These are phyloP conservation scores for Pissodes strobi DNA, from an alignment of 1,140 invertebrate species.

Conservation along the genomic window DNA sequence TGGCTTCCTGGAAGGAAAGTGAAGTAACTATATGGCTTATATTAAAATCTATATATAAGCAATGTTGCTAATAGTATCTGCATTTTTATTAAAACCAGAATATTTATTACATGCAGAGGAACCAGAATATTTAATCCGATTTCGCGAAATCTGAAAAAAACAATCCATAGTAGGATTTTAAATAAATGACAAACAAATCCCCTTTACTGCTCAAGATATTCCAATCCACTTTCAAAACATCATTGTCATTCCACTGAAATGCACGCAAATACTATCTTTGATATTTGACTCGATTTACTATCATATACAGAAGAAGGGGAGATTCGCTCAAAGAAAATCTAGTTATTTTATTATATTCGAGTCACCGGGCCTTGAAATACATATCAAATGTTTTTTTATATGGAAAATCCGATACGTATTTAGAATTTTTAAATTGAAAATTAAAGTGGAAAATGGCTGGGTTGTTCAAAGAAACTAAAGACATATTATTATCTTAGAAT, in stretches of 20 bases:
- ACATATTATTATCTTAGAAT: background rate
- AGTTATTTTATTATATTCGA: conserved; percentile 32
- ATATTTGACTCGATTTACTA: conserved; percentile 31
- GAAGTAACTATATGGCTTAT: no score
- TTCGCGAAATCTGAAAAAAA: no score
- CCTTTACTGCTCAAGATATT: conserved; percentile 7
- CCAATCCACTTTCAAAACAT: conserved; percentile 8
- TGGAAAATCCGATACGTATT: background rate
- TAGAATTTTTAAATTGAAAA: background rate
- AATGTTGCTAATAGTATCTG: no score
- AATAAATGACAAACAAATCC: background rate
- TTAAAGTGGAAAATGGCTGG: background rate
- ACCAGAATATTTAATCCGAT: no score
- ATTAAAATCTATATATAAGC: no score
- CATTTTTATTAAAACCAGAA: no score
- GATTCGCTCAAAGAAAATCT: conserved; percentile 24
- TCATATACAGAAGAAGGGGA: conserved; percentile 19
- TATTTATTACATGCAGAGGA: no score
- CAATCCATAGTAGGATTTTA: no score
- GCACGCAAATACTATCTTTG: conserved; percentile 20
- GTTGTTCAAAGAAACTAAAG: background rate
- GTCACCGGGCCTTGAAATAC: conserved; percentile 19
- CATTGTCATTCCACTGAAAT: conserved; percentile 22
- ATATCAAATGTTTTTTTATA: conserved; percentile 18
- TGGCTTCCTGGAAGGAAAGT: no score